Evolutionary conservation across 1,140 invertebrate species (phyloP).

Genomic region (Trialeurodes vaporariorum): DNA sequence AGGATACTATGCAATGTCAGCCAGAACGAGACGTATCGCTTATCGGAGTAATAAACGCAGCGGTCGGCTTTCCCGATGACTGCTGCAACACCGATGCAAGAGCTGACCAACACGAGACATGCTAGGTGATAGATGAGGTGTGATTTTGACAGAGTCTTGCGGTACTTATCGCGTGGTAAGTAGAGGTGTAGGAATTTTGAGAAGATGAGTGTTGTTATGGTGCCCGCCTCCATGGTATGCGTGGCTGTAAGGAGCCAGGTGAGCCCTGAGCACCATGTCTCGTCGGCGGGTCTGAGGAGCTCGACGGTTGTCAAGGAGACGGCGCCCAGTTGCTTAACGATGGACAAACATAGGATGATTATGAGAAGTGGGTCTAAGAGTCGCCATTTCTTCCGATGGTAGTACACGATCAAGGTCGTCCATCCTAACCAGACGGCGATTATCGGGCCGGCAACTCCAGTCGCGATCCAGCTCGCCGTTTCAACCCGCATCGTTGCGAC

Average conservation of each 20-base stretch:
- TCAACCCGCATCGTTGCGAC: constrained; percentile 36
- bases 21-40: constrained; percentile 38
- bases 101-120: constrained; percentile 38
- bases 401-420: constrained; percentile 40
- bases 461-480: constrained; percentile 39
- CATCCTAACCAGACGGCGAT: constrained; percentile 38
- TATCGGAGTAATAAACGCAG: constrained; percentile 22
- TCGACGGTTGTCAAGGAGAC: constrained; percentile 38
- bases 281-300: constrained; percentile 37
- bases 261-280: constrained; percentile 37
- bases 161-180: constrained; percentile 38
- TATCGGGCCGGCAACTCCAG: constrained; percentile 41
- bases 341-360: constrained; percentile 36
- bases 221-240: constrained; percentile 41
- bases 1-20: constrained; percentile 37
- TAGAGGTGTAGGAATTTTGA: constrained; percentile 39
- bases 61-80: constrained; percentile 34
- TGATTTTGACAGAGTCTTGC: constrained; percentile 37
- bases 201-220: constrained; percentile 39
- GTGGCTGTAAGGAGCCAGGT: constrained; percentile 40
- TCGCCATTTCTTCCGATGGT: constrained; percentile 38
- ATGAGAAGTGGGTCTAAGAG: constrained; percentile 44
- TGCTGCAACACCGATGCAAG: constrained; percentile 37
- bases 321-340: constrained; percentile 37
- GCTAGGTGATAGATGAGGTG: constrained; percentile 43